Base-by-base conservation (phyloP, 2,888 invertebrate species). In the Oscheius myriophilus region DNA sequence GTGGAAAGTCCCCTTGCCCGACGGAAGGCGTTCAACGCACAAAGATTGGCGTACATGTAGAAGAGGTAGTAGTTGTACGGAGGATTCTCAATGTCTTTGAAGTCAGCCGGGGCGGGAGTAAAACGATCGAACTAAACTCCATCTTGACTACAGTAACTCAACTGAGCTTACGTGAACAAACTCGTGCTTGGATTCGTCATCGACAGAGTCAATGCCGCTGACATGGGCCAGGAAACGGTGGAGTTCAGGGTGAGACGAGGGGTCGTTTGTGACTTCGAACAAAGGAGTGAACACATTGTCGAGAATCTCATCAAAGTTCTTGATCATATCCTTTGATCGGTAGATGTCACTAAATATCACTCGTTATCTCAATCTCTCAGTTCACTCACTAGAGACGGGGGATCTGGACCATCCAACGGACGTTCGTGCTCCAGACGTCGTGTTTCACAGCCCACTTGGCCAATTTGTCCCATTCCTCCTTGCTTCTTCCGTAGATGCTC, bases 121-220 rank as follows among this genome's bases (percentile, higher is more conserved):
- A 80, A 70, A 16, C 69, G 62, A 91, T 89, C 95, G 93, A 89
- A 96, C 91, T 86, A 25, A 46, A 45, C 6, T 7, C 39, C 16
- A n/a, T n/a, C 16, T 21, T 18, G 6, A 54, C 16, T 21, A 25
- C 18, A 54, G 16, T 6, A 23, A n/a, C 33, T 54, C 33, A 18
- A 16, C 9, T 39, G 18, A 33, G 51, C 72, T 72, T 23, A 82
- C 82, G 46, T 79, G 93, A 88, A 77, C 94, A 89, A 95, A 93
- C 89, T 98, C 97, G 0, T 96, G 95, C 89, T 98, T 98, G 57
- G 95, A 95, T 88, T 99, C 98, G 87, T 99, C 98, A 87, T 99
- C 98, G 54, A 98, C 98, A 18, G 96, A 96, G 90, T 98, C 98
- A 87, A 98, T 94, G 0, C 96, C 98, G 69, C 95, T 92, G 57